Base-by-base conservation (phyloP, 1,140 invertebrate genomes). In the Anthonomus grandis region DNA sequence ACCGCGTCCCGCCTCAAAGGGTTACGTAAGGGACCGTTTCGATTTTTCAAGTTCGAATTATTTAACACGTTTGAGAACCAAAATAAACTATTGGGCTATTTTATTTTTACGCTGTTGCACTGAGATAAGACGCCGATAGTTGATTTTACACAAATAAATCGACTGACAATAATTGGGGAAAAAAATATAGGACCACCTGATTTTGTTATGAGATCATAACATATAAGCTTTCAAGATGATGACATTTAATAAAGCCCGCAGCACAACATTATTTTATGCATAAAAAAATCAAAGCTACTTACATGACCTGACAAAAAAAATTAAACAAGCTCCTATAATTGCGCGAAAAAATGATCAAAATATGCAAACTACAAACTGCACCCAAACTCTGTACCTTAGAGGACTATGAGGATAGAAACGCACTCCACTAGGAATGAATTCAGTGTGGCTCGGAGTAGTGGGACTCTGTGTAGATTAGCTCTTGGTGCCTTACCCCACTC, bases 381-480 rank as follows among this genome's bases (percentile, higher is more conserved):
- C n/a, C n/a, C n/a, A 53, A 42, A 47, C 12, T 45, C 15, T 31
- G 57, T 59, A 59, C 57, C 57, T 59, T 52, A 15, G n/a, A 47
- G 22, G 12, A 37, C 47, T 52, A 47, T 21, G 15, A 39, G 39
- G 13, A 13, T 23, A 47, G 54, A 62, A 66, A 59, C 59, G 62
- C 64, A 64, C 64, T 59, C 58, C 49, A 62, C 61, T 39, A 54
- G 58, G 55, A 55, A 47, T 60, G 58, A 62, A 68, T 58, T 55
- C 47, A 67, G 60, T 68, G 47, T 64, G 63, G 61, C 54, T 59
- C 61, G 57, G 56, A 57, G 38, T 57, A 53, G 44, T 41, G 58
- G 57, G 22, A 62, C 59, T 51, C 59, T 59, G 39, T 65, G 64
- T 64, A 62, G 64, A 66, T 62, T 57, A 66, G 57, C 51, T 66